A percentile compares a stretch with the other conserved stretches of the same genome.
phyloP scores from a whole-genome alignment of 2,888 invertebrate species.

The Trachelus stipa region DNA sequence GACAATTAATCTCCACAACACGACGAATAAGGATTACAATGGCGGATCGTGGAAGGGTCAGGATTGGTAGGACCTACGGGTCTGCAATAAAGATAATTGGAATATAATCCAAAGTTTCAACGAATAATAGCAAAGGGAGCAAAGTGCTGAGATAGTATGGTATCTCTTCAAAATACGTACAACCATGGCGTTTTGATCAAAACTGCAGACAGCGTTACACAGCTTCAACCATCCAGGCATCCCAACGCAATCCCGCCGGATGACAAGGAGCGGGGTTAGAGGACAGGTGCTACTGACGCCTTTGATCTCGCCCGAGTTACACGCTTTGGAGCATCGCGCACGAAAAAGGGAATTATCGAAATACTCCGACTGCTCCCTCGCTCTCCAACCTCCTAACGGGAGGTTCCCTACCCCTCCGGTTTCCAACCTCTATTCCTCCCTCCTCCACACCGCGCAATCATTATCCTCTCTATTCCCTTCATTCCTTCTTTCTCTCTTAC shows the following conservation, averaged over 20 bases:
- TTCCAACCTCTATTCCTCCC: not conserved
- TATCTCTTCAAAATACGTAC: not conserved
- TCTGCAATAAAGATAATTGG: slow-evolving; percentile 60
- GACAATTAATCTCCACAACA: not conserved
- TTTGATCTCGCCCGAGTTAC: slow-evolving; percentile 65
- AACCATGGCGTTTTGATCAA: not conserved
- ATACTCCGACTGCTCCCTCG: slow-evolving; percentile 37
- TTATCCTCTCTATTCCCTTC: not conserved
- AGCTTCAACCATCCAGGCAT: slow-evolving; percentile 32
- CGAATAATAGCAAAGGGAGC: not conserved
- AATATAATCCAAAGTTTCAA: not conserved
- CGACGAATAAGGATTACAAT: not conserved
- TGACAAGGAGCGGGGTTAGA: slow-evolving; percentile 62
- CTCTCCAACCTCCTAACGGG: not conserved
- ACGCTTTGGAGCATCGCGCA: slow-evolving; percentile 52
- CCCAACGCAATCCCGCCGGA: slow-evolving; percentile 60
- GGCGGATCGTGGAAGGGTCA: not conserved
- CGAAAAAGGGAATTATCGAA: slow-evolving; percentile 62
- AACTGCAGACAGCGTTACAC: not conserved
- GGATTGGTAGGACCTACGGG: not conserved
- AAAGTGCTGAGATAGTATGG: not conserved
- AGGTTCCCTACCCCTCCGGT: not conserved
- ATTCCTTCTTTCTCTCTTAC: not conserved
- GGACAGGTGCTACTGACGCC: slow-evolving; percentile 68
- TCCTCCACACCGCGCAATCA: not conserved